These are phyloP conservation scores for Diadromus collaris DNA, from an alignment of 2,888 invertebrate species.

Conservation along the genomic window DNA sequence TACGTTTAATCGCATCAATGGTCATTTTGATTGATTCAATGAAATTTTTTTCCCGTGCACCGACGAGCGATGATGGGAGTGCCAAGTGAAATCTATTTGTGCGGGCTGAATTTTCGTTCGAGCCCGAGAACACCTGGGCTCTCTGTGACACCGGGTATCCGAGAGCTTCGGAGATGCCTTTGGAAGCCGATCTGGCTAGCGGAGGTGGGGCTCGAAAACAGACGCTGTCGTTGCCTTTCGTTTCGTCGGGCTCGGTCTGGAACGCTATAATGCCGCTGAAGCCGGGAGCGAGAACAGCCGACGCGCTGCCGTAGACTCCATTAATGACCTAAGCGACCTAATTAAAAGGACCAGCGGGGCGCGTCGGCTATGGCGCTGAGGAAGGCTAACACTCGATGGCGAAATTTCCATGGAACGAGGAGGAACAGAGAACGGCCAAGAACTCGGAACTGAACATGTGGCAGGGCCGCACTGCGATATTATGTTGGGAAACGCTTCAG, in stretches of 20 bases:
- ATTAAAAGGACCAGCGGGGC: constrained; percentile 56
- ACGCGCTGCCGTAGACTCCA: constrained; percentile 26
- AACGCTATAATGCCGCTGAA: constrained; percentile 35
- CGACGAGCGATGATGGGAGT: not conserved
- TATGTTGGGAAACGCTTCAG: constrained; percentile 18
- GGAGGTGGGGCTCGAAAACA: not conserved
- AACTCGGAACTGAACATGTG: constrained; percentile 26
- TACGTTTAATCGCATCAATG: too few species aligned
- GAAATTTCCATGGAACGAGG: constrained; percentile 35
- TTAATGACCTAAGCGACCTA: constrained; percentile 57
- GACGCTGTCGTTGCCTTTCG: constrained; percentile 15
- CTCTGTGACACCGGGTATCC: not conserved
- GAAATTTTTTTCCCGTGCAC: not conserved
- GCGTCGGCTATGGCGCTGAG: constrained; percentile 42
- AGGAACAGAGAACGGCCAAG: not conserved
- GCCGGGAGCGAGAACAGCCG: constrained; percentile 22
- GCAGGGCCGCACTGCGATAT: constrained; percentile 21
- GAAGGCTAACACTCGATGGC: constrained; percentile 28
- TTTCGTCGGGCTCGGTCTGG: constrained; percentile 16
- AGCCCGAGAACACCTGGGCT: not conserved
- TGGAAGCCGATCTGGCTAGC: constrained; percentile 15
- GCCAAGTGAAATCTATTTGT: not conserved
- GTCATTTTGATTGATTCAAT: not conserved
- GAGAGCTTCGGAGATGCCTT: constrained; percentile 32
- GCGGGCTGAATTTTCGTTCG: not conserved